Percentiles rank a stretch among this genome's conserved stretches.
Evolutionary conservation across 2,888 invertebrate genomes (phyloP).

Genomic region (Cataglyphis rosenhaueri): DNA sequence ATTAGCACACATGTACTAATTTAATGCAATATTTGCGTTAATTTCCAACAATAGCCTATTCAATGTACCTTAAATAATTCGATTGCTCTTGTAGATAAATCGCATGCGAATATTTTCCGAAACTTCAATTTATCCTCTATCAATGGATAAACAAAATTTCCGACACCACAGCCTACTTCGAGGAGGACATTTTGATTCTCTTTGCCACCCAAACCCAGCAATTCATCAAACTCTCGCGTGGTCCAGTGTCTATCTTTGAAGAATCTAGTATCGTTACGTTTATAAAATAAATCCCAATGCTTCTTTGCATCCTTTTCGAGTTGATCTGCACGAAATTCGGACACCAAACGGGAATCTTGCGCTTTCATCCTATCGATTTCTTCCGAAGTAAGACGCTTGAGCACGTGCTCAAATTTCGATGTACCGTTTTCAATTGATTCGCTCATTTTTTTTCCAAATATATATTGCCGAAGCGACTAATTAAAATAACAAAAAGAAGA

Average conservation of each 20-base stretch:
- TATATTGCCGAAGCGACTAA: neutral
- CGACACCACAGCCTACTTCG: slow-evolving; percentile 98
- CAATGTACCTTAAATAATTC: slow-evolving; percentile 91
- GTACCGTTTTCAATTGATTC: slow-evolving; percentile 53
- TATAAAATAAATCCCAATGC: slow-evolving; percentile 99
- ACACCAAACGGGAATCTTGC: slow-evolving; percentile 90
- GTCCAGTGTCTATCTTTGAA: slow-evolving; percentile 99
- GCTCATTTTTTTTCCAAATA: slow-evolving; percentile 64
- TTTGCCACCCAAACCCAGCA: slow-evolving; percentile 88
- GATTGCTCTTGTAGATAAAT: slow-evolving; percentile 96
- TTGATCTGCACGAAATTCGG: slow-evolving; percentile 91
- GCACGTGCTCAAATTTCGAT: slow-evolving; percentile 79
- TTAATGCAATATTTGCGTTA: neutral
- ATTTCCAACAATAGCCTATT: neutral
- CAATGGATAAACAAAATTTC: slow-evolving; percentile 97
- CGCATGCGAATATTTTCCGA: slow-evolving; percentile 92
- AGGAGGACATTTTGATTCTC: slow-evolving; percentile 86
- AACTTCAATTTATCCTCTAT: slow-evolving; percentile 91
- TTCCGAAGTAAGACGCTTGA: slow-evolving; percentile 87
- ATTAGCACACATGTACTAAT: slow-evolving; percentile 29
- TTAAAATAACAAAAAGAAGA: slow-evolving; percentile 2
- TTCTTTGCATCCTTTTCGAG: slow-evolving; percentile 94
- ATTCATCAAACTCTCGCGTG: slow-evolving; percentile 95
- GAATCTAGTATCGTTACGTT: slow-evolving; percentile 96
- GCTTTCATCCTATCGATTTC: slow-evolving; percentile 88